Percentiles rank a stretch among this genome's conserved stretches.
These are phyloP conservation scores for Megatriorchis doriae DNA, from an alignment of 2,113 vertebrate species.

Conservation along the genomic window DNA sequence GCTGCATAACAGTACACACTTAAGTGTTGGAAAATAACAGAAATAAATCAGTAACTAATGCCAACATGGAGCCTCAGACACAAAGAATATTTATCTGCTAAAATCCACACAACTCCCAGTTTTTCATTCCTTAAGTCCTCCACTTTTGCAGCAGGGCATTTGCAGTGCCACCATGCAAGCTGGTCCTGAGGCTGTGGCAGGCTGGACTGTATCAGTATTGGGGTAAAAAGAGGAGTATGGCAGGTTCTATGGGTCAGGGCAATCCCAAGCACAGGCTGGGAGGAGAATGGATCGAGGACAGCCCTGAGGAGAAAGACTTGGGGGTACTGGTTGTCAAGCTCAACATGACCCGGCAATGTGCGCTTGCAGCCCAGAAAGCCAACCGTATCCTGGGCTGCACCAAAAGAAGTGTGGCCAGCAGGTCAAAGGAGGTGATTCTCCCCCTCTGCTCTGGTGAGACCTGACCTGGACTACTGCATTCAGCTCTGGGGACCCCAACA, in stretches of 20 bases:
- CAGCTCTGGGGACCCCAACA: too few relatives aligned
- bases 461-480: too few relatives aligned
- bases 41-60: background rate
- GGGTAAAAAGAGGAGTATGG: background rate
- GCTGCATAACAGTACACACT: background rate
- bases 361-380: too few relatives aligned
- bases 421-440: too few relatives aligned
- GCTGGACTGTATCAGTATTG: background rate
- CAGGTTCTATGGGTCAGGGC: background rate
- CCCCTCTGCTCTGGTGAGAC: too few relatives aligned
- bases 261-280: too few relatives aligned
- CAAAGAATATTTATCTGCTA: background rate
- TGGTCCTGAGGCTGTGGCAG: background rate
- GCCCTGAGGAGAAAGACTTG: too few relatives aligned
- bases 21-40: background rate
- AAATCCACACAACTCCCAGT: background rate
- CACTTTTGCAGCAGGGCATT: background rate
- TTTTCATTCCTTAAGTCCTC: background rate
- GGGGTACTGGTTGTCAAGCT: too few relatives aligned
- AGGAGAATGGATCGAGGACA: too few relatives aligned
- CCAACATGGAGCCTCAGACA: background rate
- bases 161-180: background rate
- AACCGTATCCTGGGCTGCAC: too few relatives aligned
- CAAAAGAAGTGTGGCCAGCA: too few relatives aligned
- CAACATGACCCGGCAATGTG: too few relatives aligned